phyloP scores from a whole-genome alignment of 1,140 invertebrate genomes.

The Brachionus rubens region DNA sequence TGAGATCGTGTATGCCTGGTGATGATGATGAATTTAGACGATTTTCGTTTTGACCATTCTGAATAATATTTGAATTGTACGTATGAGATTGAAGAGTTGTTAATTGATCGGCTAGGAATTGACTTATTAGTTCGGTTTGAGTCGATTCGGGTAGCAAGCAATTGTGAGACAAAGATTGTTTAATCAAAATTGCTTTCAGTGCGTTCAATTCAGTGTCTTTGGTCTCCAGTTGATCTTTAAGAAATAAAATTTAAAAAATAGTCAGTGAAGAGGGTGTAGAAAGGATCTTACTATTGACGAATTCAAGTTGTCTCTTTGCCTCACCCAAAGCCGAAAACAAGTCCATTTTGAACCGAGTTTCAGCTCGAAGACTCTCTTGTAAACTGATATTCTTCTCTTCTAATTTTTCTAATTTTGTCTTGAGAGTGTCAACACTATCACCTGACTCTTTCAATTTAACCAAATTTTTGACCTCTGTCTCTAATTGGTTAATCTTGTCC shows the following conservation, averaged over 20 bases:
- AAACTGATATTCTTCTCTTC: slow-evolving; percentile 82
- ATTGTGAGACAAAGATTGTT: slow-evolving; percentile 10
- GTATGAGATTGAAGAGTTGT: not conserved
- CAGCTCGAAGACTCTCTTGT: slow-evolving; percentile 86
- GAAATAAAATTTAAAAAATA: not conserved
- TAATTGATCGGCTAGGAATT: slow-evolving; percentile 17
- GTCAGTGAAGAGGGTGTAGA: too few relatives aligned
- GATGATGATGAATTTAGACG: not conserved
- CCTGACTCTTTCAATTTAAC: not conserved
- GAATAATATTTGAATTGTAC: not conserved
- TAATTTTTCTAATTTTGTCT: slow-evolving; percentile 74
- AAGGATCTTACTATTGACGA: slow-evolving; percentile 84
- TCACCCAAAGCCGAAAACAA: slow-evolving; percentile 91
- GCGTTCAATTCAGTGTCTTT: slow-evolving; percentile 33
- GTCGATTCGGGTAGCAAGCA: slow-evolving; percentile 5
- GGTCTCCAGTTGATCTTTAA: slow-evolving; percentile 25
- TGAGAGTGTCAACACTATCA: slow-evolving; percentile 67
- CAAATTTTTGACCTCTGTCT: slow-evolving; percentile 9
- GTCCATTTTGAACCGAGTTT: slow-evolving; percentile 91
- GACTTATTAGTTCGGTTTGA: slow-evolving; percentile 31
- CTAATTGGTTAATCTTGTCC: not conserved
- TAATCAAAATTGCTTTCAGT: slow-evolving; percentile 20
- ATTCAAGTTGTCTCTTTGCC: slow-evolving; percentile 84
- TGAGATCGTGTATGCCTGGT: not conserved
- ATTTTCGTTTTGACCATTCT: not conserved